phyloP scores from a whole-genome alignment of 2,797 vertebrate species.

The Parambassis ranga region DNA sequence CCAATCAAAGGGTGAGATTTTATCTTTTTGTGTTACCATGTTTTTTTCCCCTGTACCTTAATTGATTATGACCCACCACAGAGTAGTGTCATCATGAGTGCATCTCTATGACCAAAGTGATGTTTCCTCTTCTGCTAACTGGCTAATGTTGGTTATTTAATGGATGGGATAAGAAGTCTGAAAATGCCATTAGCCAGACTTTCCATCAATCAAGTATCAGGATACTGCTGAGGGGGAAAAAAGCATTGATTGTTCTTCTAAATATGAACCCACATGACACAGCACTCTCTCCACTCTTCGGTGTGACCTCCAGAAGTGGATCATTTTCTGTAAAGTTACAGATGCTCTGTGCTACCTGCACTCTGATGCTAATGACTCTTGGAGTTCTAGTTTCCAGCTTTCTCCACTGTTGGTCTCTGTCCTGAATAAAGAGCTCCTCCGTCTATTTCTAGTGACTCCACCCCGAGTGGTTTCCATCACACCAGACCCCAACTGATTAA shows the following conservation, averaged over 20 bases:
- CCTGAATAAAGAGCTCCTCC: conserved; percentile 52
- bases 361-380: conserved; percentile 48
- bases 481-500: conserved; percentile 54
- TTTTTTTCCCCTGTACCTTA: no score
- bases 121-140: neutral
- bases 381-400: conserved; percentile 54
- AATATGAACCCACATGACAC: conserved; percentile 14
- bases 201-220: conserved; percentile 15
- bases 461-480: conserved; percentile 57
- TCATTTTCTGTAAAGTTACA: conserved; percentile 34
- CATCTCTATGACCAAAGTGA: neutral
- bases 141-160: neutral
- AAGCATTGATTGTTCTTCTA: conserved; percentile 16
- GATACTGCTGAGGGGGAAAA: conserved; percentile 2
- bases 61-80: no score
- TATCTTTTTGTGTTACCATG: no score
- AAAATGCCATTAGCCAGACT: neutral
- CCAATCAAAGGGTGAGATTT: no score
- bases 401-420: conserved; percentile 40
- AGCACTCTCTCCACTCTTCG: neutral
- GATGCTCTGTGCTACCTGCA: neutral
- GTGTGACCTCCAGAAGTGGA: conserved; percentile 35
- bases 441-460: conserved; percentile 66
- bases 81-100: no score
- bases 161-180: no score